phyloP scores from a whole-genome alignment of 2,888 invertebrate species.

The Caenorhabditis wallacei region DNA sequence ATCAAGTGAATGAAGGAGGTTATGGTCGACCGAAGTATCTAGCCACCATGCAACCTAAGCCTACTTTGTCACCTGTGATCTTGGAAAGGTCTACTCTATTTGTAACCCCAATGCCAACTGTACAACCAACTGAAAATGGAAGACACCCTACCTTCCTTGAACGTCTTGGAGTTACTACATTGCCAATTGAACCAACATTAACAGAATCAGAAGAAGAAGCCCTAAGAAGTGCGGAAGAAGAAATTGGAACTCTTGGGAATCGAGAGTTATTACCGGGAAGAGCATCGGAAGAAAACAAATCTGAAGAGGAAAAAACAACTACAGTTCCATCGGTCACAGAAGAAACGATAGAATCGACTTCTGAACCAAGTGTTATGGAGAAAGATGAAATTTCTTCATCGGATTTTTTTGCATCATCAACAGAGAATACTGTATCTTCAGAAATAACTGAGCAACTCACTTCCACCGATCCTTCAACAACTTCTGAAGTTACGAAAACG shows the following conservation, averaged over 20 bases:
- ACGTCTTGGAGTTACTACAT: constrained; percentile 45
- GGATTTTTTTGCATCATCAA: constrained; percentile 37
- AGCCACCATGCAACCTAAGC: constrained; percentile 58
- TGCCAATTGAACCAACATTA: constrained; percentile 17
- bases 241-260: constrained; percentile 7
- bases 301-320: background rate
- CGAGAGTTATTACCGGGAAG: constrained; percentile 33
- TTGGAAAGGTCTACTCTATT: constrained; percentile 53
- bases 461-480: background rate
- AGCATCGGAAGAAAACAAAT: constrained; percentile 15
- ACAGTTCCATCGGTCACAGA: constrained; percentile 11
- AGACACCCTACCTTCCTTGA: constrained; percentile 57
- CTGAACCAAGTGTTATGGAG: constrained; percentile 20
- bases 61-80: constrained; percentile 51
- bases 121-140: background rate
- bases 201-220: constrained; percentile 17
- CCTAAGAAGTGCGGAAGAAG: constrained; percentile 14
- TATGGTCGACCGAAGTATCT: constrained; percentile 57
- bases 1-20: constrained; percentile 30
- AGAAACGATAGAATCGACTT: background rate
- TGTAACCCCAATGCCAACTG: constrained; percentile 48
- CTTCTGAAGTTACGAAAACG: background rate
- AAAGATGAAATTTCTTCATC: constrained; percentile 43
- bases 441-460: background rate
- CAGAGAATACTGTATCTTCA: background rate